These are phyloP conservation scores for Caenorhabditis sp. DNA, from an alignment of 2,888 invertebrate species.

Conservation along the genomic window DNA sequence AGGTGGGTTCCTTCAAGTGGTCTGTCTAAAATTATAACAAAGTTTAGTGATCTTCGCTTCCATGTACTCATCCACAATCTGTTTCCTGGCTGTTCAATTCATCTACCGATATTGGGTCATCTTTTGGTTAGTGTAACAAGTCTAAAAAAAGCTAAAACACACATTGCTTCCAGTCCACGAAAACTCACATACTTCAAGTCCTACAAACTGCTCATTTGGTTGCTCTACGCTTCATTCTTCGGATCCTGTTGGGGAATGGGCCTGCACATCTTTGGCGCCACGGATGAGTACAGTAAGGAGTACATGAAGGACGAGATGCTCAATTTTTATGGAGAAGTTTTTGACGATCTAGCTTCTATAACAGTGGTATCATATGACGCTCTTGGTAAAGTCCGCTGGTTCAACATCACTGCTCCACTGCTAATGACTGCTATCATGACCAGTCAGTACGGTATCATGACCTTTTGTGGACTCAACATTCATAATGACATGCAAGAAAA, in stretches of 20 bases:
- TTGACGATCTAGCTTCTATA: constrained; percentile 11
- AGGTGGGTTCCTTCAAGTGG: too few species aligned
- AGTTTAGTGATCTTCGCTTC: not conserved
- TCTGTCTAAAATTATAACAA: too few species aligned
- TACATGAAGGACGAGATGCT: constrained; percentile 24
- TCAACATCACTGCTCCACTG: not conserved
- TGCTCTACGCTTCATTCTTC: not conserved
- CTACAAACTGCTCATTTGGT: constrained; percentile 3
- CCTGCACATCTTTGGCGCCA: constrained; percentile 5
- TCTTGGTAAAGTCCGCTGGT: not conserved
- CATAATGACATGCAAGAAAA: constrained; percentile 23
- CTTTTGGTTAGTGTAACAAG: not conserved
- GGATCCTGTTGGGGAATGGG: constrained; percentile 27
- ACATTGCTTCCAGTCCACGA: constrained; percentile 1
- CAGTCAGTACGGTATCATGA: constrained; percentile 30
- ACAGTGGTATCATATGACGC: constrained; percentile 14
- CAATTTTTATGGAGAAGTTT: not conserved
- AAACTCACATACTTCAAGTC: constrained; percentile 29
- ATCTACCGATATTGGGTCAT: constrained; percentile 13
- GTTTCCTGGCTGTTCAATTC: not conserved
- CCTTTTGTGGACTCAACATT: constrained; percentile 18
- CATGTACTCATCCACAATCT: not conserved
- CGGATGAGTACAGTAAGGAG: constrained; percentile 11
- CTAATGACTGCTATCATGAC: constrained; percentile 6
- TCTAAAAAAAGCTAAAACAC: not conserved